Evolutionary conservation across 2,888 invertebrate species (phyloP).

Genomic region (Melikaiella ostensackeni): DNA sequence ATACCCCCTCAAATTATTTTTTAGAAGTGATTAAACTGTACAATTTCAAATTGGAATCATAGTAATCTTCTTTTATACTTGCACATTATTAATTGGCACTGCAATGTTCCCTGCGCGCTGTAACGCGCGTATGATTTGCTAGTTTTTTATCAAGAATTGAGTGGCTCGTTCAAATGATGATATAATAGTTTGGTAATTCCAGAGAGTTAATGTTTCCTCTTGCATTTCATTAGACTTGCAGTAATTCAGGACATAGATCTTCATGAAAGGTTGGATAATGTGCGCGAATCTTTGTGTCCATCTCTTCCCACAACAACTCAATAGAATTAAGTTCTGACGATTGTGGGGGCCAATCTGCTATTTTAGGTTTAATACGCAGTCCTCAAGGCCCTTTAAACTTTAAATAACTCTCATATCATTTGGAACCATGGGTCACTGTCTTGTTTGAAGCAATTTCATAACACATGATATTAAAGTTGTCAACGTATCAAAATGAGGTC

Average conservation of each 20-base stretch:
- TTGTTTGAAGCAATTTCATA: neutral
- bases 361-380: neutral
- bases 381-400: neutral
- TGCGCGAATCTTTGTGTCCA: neutral
- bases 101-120: too few relatives aligned
- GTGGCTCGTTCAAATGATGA: neutral
- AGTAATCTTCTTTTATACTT: too few relatives aligned
- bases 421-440: neutral
- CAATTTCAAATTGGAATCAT: too few relatives aligned
- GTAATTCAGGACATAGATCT: slow-evolving; percentile 5
- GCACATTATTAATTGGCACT: too few relatives aligned
- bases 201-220: slow-evolving; percentile 6
- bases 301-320: slow-evolving; percentile 25
- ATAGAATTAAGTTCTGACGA: slow-evolving; percentile 10
- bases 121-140: too few relatives aligned
- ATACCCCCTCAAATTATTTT: too few relatives aligned
- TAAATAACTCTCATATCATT: neutral
- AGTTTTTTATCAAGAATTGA: neutral
- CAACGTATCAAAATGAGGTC: neutral
- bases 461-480: neutral
- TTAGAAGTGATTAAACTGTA: too few relatives aligned
- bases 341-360: neutral
- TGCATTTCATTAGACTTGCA: slow-evolving; percentile 18
- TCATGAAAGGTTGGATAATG: slow-evolving; percentile 16
- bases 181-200: neutral